These are phyloP conservation scores for Phasianus colchicus DNA, from an alignment of 2,113 vertebrate genomes.

Conservation along the genomic window DNA sequence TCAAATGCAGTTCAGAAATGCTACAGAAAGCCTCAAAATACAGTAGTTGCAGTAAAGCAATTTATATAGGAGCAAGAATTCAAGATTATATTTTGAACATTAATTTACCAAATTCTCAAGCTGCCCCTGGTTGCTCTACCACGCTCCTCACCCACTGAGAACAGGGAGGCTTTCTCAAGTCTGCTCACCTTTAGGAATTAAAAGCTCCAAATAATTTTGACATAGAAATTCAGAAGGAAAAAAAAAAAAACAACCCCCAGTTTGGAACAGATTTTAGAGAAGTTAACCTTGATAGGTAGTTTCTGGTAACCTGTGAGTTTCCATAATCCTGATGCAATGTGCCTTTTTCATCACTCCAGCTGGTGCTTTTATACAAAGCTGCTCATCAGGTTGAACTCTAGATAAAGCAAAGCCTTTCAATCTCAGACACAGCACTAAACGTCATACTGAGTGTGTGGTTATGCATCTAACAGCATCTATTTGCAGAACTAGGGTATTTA, in stretches of 20 bases:
- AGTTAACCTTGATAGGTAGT: neutral
- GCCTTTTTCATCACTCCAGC: neutral
- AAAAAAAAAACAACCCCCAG: neutral
- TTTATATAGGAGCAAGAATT: fast-evolving
- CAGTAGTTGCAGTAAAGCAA: neutral
- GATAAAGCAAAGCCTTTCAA: neutral
- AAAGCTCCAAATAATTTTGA: neutral
- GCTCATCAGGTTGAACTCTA: neutral
- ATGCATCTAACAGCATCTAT: neutral
- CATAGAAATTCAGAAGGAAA: neutral
- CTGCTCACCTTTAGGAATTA: neutral
- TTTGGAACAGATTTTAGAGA: neutral
- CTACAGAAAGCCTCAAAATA: neutral
- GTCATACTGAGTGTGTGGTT: neutral
- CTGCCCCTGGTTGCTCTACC: neutral
- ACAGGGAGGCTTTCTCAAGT: neutral
- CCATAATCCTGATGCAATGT: neutral
- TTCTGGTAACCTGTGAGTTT: fast-evolving
- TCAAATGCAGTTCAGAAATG: neutral
- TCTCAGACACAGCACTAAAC: neutral
- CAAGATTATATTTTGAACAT: neutral
- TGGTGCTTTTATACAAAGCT: neutral
- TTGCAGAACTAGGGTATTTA: neutral
- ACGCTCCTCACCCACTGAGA: neutral
- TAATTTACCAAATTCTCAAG: neutral